Evolutionary conservation across 2,888 invertebrate species (phyloP).

Genomic region (Ectemnius lituratus): DNA sequence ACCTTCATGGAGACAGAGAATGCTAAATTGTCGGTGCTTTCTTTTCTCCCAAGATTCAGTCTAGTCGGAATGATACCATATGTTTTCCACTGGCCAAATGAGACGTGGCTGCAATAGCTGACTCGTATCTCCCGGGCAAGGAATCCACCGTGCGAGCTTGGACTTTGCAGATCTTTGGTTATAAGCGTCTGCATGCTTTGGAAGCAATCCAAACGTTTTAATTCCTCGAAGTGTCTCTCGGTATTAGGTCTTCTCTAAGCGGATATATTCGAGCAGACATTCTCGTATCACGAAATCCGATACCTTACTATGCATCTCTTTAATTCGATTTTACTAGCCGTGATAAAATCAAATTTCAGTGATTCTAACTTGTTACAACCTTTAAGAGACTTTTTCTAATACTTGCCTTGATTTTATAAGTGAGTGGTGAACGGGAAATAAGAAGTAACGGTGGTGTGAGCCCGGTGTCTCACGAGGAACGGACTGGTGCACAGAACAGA

Average conservation of each 20-base stretch:
- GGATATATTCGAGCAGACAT: too few species aligned
- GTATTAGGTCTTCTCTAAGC: background rate
- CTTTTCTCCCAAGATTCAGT: background rate
- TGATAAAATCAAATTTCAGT: too few species aligned
- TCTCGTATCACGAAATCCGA: too few species aligned
- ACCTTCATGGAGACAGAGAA: background rate
- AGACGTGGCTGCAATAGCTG: conserved; percentile 6
- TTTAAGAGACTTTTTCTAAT: too few species aligned
- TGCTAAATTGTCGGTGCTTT: background rate
- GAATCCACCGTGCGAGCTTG: background rate
- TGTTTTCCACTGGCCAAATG: background rate
- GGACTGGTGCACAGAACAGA: conserved; percentile 29
- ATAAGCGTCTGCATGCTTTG: conserved; percentile 8
- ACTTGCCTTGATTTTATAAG: too few species aligned
- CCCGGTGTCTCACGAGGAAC: conserved; percentile 47
- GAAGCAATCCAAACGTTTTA: conserved; percentile 16
- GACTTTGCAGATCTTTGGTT: background rate
- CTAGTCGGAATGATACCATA: background rate
- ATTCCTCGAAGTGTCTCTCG: background rate
- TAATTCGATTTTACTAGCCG: too few species aligned
- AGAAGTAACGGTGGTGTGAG: conserved; percentile 1
- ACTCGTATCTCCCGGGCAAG: conserved; percentile 1
- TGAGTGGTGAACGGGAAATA: too few species aligned
- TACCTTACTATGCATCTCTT: too few species aligned
- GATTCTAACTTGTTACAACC: too few species aligned